Conservation (phyloP, 2,888 invertebrate species). For the Thelaira solivaga region DNA sequence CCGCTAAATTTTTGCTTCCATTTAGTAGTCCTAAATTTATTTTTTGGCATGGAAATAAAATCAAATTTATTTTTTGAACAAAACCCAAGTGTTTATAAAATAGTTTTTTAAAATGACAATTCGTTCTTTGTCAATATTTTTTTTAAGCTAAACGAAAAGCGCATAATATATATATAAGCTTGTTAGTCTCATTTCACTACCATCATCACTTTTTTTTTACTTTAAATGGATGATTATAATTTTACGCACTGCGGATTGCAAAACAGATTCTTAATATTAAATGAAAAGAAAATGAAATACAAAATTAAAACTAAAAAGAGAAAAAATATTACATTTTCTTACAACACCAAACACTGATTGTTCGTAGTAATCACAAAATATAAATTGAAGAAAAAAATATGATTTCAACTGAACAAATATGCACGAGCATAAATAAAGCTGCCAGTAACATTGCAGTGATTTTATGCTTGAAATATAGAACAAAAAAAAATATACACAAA, state of each 20-base stretch:
- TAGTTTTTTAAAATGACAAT: too few species aligned
- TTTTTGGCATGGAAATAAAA: too few species aligned
- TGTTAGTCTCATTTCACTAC: too few species aligned
- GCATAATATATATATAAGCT: too few species aligned
- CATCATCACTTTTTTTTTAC: too few species aligned
- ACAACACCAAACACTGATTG: conserved; percentile 38
- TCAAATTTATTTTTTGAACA: too few species aligned
- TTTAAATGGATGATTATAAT: conserved; percentile 21
- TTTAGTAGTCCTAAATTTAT: too few species aligned
- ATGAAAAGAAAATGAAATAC: neutral
- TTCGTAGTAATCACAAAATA: conserved; percentile 17
- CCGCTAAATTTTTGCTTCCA: too few species aligned
- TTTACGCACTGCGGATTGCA: conserved; percentile 55
- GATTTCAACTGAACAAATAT: conserved; percentile 1
- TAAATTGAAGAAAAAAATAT: neutral
- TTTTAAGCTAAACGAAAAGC: too few species aligned
- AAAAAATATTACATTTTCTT: conserved; percentile 51
- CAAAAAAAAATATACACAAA: conserved; percentile 16
- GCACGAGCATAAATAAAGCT: conserved; percentile 54
- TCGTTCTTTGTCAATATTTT: too few species aligned
- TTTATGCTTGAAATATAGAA: conserved; percentile 67
- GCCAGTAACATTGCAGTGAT: conserved; percentile 73
- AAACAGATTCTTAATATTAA: conserved; percentile 19
- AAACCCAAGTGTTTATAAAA: too few species aligned
- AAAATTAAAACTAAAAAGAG: neutral